Conservation (phyloP, 2,113 vertebrate genomes). For the Chloropsis hardwickii region DNA sequence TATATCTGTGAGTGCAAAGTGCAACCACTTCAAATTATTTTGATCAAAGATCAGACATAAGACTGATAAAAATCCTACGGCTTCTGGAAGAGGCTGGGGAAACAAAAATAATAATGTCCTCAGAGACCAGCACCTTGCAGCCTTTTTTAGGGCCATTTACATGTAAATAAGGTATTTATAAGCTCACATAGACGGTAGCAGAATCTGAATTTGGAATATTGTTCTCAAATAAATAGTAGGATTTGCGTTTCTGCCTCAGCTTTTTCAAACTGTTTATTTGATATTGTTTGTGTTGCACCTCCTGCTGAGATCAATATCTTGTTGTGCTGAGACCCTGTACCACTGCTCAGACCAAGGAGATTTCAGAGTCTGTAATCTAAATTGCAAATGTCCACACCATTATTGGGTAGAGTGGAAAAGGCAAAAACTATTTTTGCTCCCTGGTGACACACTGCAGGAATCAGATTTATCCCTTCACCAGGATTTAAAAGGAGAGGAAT, state of each 20-base stretch:
- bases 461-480: not conserved
- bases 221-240: not conserved
- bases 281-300: not conserved
- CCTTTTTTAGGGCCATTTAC: slow-evolving; percentile 50
- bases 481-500: not conserved
- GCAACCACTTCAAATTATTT: slow-evolving; percentile 70
- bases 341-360: not conserved
- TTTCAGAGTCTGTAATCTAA: not conserved
- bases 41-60: slow-evolving; percentile 66
- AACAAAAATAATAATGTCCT: not conserved
- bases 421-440: not conserved
- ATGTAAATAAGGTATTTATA: slow-evolving; percentile 61
- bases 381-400: not conserved
- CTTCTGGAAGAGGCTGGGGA: slow-evolving; percentile 11
- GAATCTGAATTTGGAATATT: slow-evolving; percentile 34
- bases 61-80: slow-evolving; percentile 66
- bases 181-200: slow-evolving; percentile 25
- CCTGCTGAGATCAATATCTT: not conserved
- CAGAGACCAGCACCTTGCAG: slow-evolving; percentile 20
- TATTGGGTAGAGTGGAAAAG: not conserved
- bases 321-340: not conserved
- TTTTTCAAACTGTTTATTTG: slow-evolving; percentile 3
- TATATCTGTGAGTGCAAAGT: slow-evolving; percentile 53
- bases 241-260: not conserved
- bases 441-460: not conserved